Percentiles rank a stretch among this genome's conserved stretches.
phyloP scores from a whole-genome alignment of 2,797 vertebrate species.

The Poecilia velifera region DNA sequence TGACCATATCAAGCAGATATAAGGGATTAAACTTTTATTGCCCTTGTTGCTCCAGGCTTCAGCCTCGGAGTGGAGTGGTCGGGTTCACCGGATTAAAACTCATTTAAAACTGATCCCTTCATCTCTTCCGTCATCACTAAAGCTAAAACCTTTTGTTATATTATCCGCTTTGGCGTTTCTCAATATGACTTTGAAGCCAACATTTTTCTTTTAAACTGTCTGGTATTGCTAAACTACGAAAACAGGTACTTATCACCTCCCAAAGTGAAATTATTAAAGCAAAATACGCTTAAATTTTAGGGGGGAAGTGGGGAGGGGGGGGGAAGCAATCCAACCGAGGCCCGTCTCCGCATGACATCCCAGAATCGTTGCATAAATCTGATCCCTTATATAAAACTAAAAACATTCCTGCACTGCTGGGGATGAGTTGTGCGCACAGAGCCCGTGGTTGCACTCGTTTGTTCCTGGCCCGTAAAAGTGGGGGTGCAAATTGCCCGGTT shows the following conservation, averaged over 20 bases:
- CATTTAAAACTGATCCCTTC: constrained; percentile 59
- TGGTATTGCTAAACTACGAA: constrained; percentile 40
- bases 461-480: constrained; percentile 47
- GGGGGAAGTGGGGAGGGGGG: background rate
- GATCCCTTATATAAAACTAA: constrained; percentile 62
- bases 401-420: constrained; percentile 58
- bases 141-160: constrained; percentile 33
- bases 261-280: constrained; percentile 35
- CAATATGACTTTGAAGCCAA: constrained; percentile 30
- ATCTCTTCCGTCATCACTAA: constrained; percentile 44
- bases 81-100: constrained; percentile 60
- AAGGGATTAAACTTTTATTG: constrained; percentile 65
- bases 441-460: constrained; percentile 49
- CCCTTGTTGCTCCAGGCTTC: constrained; percentile 34
- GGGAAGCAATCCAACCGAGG: constrained; percentile 16
- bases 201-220: background rate
- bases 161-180: constrained; percentile 48
- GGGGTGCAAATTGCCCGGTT: constrained; percentile 57
- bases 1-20: constrained; percentile 63
- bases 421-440: constrained; percentile 40
- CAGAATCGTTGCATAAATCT: constrained; percentile 55
- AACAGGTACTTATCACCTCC: constrained; percentile 29
- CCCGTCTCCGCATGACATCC: constrained; percentile 30
- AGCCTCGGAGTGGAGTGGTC: constrained; percentile 38
- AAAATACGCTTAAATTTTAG: constrained; percentile 35